These are phyloP conservation scores for Phaetusa simplex DNA, from an alignment of 2,113 vertebrate species.

Conservation along the genomic window DNA sequence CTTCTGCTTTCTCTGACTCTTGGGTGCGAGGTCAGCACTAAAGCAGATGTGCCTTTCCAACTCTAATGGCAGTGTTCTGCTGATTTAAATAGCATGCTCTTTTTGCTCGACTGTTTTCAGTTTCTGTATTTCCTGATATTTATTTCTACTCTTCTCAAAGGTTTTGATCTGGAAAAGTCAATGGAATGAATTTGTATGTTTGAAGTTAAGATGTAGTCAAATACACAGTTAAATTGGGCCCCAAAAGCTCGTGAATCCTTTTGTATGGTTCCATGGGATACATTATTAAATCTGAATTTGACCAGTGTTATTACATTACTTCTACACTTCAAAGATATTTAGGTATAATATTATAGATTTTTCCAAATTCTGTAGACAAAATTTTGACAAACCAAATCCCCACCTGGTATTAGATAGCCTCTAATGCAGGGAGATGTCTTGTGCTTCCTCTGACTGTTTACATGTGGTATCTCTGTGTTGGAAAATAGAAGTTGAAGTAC, in stretches of 20 bases:
- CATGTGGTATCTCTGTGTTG: not conserved
- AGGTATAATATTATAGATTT: not conserved
- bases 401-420: not conserved
- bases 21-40: not conserved
- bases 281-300: not conserved
- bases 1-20: not conserved
- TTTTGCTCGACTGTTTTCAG: not conserved
- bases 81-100: not conserved
- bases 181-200: not conserved
- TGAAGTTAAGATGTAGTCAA: not conserved
- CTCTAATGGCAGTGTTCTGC: too few relatives aligned
- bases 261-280: not conserved
- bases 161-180: not conserved
- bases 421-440: not conserved
- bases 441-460: not conserved
- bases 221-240: not conserved
- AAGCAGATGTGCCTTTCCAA: not conserved
- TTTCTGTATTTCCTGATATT: not conserved
- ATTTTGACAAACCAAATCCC: not conserved
- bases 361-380: not conserved
- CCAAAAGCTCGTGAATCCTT: not conserved
- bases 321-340: not conserved
- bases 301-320: not conserved
- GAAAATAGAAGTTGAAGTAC: not conserved
- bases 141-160: not conserved